Conservation (phyloP, 1,140 invertebrate species). For the Aricia agestis region DNA sequence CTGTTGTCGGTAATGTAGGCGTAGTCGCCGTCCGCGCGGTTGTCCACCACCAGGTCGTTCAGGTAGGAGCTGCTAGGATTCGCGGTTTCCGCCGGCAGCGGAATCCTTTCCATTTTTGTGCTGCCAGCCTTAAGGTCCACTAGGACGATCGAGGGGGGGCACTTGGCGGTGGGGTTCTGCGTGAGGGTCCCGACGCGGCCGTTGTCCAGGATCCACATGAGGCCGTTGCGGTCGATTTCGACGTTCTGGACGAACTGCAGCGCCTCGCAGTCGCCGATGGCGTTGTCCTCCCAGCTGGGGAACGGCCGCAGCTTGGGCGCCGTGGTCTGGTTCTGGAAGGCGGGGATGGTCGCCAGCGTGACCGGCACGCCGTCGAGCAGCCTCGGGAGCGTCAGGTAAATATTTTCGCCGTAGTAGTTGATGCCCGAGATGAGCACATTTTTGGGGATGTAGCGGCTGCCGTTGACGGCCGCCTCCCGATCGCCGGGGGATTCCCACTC, state of each 20-base stretch:
- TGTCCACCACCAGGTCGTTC: constrained; percentile 83
- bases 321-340: constrained; percentile 74
- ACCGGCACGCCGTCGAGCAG: constrained; percentile 81
- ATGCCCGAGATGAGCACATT: constrained; percentile 80
- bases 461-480: constrained; percentile 62
- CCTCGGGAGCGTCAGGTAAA: constrained; percentile 80
- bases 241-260: constrained; percentile 84
- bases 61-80: constrained; percentile 75
- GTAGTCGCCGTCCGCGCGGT: constrained; percentile 77
- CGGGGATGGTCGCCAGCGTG: constrained; percentile 79
- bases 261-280: constrained; percentile 77
- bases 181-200: constrained; percentile 77
- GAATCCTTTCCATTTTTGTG: constrained; percentile 74
- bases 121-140: constrained; percentile 79
- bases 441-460: constrained; percentile 76
- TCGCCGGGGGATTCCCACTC: constrained; percentile 60
- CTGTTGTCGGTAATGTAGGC: constrained; percentile 84
- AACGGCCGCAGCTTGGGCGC: constrained; percentile 80
- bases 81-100: constrained; percentile 76
- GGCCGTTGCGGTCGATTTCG: constrained; percentile 81
- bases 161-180: constrained; percentile 63
- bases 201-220: constrained; percentile 85
- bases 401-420: constrained; percentile 79
- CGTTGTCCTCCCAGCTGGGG: constrained; percentile 82
- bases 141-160: constrained; percentile 81